These are phyloP conservation scores for Microtus pennsylvanicus DNA, from an alignment of 2,113 vertebrate genomes.

Conservation along the genomic window DNA sequence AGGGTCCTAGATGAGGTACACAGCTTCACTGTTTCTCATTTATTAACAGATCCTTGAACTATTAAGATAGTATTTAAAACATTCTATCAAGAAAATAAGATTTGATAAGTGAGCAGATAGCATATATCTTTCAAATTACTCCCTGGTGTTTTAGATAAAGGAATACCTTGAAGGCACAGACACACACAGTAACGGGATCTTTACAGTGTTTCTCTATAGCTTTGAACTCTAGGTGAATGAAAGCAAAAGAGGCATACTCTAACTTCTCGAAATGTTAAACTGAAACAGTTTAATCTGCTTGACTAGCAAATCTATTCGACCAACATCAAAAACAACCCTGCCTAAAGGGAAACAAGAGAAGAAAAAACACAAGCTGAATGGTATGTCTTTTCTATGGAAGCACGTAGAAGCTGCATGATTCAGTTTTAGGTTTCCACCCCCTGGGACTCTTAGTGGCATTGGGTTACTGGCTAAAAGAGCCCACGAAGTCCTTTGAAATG, in stretches of 20 bases:
- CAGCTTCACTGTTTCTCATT: not conserved
- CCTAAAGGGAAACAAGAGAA: not conserved
- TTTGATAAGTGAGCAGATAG: not conserved
- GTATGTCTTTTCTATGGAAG: rapidly evolving
- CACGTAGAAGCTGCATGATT: rapidly evolving
- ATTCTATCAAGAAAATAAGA: not conserved
- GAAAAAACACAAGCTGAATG: not conserved
- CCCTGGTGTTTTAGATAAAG: not conserved
- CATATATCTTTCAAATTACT: not conserved
- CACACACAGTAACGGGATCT: not conserved
- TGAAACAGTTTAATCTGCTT: not conserved
- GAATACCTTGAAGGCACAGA: not conserved
- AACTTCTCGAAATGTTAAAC: constrained; percentile 6
- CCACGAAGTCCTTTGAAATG: constrained; percentile 22
- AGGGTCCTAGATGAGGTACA: not conserved
- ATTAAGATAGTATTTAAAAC: not conserved
- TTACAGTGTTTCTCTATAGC: not conserved
- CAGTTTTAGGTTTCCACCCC: not conserved
- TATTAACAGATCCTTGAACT: not conserved
- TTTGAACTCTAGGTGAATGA: not conserved
- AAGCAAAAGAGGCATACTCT: not conserved
- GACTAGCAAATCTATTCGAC: not conserved
- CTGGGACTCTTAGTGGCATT: not conserved
- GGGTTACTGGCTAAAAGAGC: not conserved
- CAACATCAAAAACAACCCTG: not conserved